Evolutionary conservation across 2,797 vertebrate genomes (phyloP), one percentile per base, ranked within the genome.

Genomic region (Mergus octosetaceus): DNA sequence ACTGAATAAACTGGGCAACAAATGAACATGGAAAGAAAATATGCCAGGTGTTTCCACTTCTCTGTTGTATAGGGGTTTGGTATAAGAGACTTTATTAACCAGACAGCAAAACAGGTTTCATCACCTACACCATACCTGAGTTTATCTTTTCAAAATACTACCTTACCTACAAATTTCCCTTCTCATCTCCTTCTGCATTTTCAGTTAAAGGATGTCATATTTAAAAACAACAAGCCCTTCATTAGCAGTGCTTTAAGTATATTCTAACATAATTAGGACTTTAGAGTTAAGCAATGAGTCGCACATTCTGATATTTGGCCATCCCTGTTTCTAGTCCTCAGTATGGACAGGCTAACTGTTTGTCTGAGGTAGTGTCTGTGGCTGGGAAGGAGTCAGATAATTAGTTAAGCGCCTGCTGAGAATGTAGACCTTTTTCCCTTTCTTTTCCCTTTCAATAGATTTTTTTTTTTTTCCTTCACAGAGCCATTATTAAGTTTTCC

Each of bases 401-500:
- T 95, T 94, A 85, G 80, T 49, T 81, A 74, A 45, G 2, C 9
- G 85, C 70, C 87, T 77, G 51, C 54, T 94, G 80, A 95, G 90
- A 97, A 88, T 20, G 25, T 27, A 89, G 74, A 81, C 11, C 18
- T 87, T 91, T 80, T 18, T 7, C 9, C 43, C 22, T 89, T 94
- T 87, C 34, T 60, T 74, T 70, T 53, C 18, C 27, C 14, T 82
- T 93, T 89, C 72, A 94, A 34, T 51, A 14, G 6, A 3, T 45
- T 49, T 49, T 49, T 25, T 75, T 43, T 74, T 25, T 2, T 43
- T 38, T 27, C 21, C 10, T 61, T 83, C 58, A 68, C 36, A 62
- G 18, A 80, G 24, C 30, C 64, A 85, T 82, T 86, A 92, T 84
- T 95, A 96, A 91, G 71, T 83, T 95, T 87, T 76, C 13, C 13